A percentile compares a stretch with the other conserved stretches of the same genome.
These are phyloP conservation scores for Morphnarchus princeps DNA, from an alignment of 2,113 vertebrate species.

Conservation along the genomic window DNA sequence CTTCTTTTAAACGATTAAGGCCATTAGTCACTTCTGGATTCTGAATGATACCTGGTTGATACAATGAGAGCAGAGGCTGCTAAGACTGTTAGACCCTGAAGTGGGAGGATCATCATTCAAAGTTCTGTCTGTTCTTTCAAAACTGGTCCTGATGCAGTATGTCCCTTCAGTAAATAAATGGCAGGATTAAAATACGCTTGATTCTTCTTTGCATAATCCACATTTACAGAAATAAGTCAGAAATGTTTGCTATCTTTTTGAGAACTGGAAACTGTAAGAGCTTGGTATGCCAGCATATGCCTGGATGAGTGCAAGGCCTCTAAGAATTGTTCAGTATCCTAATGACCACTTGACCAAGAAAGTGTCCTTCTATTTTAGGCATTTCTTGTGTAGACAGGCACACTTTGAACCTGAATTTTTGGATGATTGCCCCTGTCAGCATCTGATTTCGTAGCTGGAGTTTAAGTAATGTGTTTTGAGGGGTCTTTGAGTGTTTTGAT, in stretches of 20 bases:
- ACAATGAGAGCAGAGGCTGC: background rate
- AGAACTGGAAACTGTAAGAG: background rate
- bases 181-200: background rate
- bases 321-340: background rate
- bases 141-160: background rate
- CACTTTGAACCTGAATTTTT: background rate
- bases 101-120: background rate
- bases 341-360: background rate
- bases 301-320: background rate
- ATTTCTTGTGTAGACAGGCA: background rate
- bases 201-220: background rate
- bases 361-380: background rate
- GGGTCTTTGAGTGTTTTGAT: background rate
- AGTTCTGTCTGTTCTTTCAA: background rate
- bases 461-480: background rate
- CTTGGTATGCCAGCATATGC: background rate
- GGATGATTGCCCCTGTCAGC: background rate
- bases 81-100: background rate
- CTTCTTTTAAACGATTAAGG: background rate
- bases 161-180: background rate
- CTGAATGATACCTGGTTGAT: background rate
- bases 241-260: background rate
- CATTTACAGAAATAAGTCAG: background rate
- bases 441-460: background rate
- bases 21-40: background rate